Evolutionary conservation across 2,888 invertebrate genomes (phyloP).

Genomic region (Neria commutata): DNA sequence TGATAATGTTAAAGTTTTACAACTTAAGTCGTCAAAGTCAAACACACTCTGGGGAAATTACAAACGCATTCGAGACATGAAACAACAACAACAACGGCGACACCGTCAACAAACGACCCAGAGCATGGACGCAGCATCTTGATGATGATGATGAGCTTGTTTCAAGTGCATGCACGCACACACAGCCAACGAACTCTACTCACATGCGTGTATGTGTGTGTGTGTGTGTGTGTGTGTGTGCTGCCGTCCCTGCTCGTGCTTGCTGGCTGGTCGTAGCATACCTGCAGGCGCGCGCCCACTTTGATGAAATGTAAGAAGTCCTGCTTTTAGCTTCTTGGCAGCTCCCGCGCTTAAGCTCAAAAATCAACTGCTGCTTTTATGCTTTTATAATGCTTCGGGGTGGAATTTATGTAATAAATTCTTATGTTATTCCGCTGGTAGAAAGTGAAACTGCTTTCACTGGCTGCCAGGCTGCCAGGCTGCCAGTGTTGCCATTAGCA

Average conservation of each 20-base stretch:
- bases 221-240: background rate
- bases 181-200: background rate
- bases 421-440: too few species aligned
- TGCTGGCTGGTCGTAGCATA: background rate
- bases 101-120: constrained; percentile 2
- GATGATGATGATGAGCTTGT: constrained; percentile 14
- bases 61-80: constrained; percentile 55
- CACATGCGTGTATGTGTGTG: constrained; percentile 3
- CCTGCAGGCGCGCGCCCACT: constrained; percentile 16
- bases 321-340: constrained; percentile 30
- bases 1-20: constrained; percentile 61
- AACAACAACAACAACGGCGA: constrained; percentile 22
- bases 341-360: constrained; percentile 37
- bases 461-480: constrained; percentile 4
- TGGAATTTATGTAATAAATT: constrained; percentile 49
- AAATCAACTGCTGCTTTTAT: constrained; percentile 31
- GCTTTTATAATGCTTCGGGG: constrained; percentile 53
- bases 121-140: constrained; percentile 9
- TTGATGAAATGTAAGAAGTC: constrained; percentile 42
- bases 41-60: constrained; percentile 60
- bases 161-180: background rate
- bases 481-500: constrained; percentile 43
- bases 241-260: background rate
- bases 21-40: constrained; percentile 61
- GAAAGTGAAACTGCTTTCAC: too few species aligned